Evolutionary conservation across 1,140 invertebrate genomes (phyloP).

Genomic region (Chymomyza costata): DNA sequence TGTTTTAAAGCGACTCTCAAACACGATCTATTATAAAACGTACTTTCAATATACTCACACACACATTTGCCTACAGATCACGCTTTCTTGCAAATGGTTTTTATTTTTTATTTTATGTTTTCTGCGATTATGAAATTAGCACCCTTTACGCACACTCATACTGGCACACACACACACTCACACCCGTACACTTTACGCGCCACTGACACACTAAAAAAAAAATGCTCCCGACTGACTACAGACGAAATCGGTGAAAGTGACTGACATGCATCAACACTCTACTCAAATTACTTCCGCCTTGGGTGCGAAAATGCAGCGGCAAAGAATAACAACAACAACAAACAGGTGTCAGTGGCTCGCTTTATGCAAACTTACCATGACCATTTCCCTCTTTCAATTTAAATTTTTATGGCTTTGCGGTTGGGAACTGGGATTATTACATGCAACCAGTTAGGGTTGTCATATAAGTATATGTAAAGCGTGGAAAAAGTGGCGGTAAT

Average conservation of each 20-base stretch:
- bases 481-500: too few relatives aligned
- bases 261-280: conserved; percentile 71
- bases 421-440: too few relatives aligned
- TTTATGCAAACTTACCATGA: not conserved
- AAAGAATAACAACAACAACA: conserved; percentile 7
- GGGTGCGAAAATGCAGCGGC: conserved; percentile 13
- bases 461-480: too few relatives aligned
- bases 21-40: too few relatives aligned
- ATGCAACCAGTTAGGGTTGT: too few relatives aligned
- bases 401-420: not conserved
- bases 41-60: too few relatives aligned
- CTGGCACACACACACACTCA: conserved; percentile 12
- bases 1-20: too few relatives aligned
- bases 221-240: not conserved
- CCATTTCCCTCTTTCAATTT: too few relatives aligned
- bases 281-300: conserved; percentile 73
- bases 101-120: too few relatives aligned
- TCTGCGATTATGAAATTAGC: conserved; percentile 54
- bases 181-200: too few relatives aligned
- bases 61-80: too few relatives aligned
- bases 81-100: not conserved
- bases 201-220: conserved; percentile 6
- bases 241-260: conserved; percentile 68
- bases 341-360: conserved; percentile 38
- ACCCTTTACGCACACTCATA: conserved; percentile 28